Percentiles rank a stretch among this genome's conserved stretches.
phyloP scores from a whole-genome alignment of 2,113 vertebrate genomes.

The Chelonoidis abingdonii region DNA sequence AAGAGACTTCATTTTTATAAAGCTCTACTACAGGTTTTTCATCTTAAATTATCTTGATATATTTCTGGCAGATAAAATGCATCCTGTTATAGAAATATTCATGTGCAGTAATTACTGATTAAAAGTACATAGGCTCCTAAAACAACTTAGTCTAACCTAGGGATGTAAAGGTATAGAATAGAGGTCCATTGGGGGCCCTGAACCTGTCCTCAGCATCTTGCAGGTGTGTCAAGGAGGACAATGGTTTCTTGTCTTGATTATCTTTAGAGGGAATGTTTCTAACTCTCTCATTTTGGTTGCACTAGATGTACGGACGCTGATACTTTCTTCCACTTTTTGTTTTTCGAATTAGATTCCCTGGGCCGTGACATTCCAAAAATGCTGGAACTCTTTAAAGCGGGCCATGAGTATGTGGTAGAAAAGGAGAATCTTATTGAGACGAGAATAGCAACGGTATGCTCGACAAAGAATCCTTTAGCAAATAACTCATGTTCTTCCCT shows the following conservation, averaged over 20 bases:
- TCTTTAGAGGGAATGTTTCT: neutral
- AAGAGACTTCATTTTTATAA: neutral
- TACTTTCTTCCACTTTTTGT: neutral
- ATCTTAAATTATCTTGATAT: neutral
- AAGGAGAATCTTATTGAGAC: constrained; percentile 81
- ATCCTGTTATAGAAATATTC: neutral
- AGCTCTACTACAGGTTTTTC: neutral
- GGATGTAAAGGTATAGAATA: neutral
- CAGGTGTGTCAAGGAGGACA: neutral
- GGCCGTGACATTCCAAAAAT: constrained; percentile 86
- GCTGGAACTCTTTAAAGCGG: constrained; percentile 84
- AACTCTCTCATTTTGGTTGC: neutral
- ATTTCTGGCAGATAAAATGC: neutral
- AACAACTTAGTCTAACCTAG: neutral
- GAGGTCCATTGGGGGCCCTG: neutral
- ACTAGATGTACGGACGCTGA: neutral
- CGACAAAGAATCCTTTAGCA: neutral
- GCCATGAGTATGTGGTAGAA: constrained; percentile 86
- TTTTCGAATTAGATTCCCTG: constrained; percentile 81
- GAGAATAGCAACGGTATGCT: constrained; percentile 84
- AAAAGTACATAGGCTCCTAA: neutral
- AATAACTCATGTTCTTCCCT: neutral
- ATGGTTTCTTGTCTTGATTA: neutral
- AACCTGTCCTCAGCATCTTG: neutral
- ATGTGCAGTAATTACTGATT: neutral